Percentiles rank a stretch among this genome's conserved stretches.
These are phyloP conservation scores for Andricus curvator DNA, from an alignment of 2,888 invertebrate species.

Conservation along the genomic window DNA sequence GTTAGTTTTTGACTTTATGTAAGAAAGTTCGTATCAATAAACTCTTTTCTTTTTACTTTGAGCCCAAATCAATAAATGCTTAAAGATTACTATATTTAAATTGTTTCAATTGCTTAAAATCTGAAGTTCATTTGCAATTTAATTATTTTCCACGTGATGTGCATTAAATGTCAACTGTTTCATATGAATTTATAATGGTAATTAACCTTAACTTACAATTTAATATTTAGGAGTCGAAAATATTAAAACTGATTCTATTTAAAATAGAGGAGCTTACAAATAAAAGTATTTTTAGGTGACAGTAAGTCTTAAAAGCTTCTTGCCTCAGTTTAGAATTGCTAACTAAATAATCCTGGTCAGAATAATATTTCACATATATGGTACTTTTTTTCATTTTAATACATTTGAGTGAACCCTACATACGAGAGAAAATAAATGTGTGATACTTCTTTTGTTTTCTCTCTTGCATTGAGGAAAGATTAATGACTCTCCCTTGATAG, in stretches of 20 bases:
- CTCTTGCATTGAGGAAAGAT: not conserved
- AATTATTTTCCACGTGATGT: not conserved
- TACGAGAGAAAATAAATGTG: not conserved
- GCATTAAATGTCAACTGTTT: not conserved
- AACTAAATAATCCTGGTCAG: too few relatives aligned
- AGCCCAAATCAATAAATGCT: too few relatives aligned
- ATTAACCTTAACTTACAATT: constrained; percentile 11
- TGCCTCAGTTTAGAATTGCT: not conserved
- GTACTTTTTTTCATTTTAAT: not conserved
- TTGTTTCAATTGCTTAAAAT: too few relatives aligned
- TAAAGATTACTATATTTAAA: too few relatives aligned
- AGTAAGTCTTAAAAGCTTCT: not conserved
- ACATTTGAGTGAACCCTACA: not conserved
- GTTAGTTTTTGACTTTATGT: not conserved
- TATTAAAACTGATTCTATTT: not conserved
- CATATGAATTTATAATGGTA: not conserved
- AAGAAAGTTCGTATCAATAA: not conserved
- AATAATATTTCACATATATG: too few relatives aligned
- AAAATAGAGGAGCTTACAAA: not conserved
- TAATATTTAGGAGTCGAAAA: not conserved
- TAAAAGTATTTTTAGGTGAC: not conserved
- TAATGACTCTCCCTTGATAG: not conserved
- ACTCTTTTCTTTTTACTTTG: too few relatives aligned
- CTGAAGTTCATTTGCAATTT: not conserved
- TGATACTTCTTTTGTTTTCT: not conserved